Conservation (phyloP, 2,888 invertebrate species). For the Leuctra nigra region DNA sequence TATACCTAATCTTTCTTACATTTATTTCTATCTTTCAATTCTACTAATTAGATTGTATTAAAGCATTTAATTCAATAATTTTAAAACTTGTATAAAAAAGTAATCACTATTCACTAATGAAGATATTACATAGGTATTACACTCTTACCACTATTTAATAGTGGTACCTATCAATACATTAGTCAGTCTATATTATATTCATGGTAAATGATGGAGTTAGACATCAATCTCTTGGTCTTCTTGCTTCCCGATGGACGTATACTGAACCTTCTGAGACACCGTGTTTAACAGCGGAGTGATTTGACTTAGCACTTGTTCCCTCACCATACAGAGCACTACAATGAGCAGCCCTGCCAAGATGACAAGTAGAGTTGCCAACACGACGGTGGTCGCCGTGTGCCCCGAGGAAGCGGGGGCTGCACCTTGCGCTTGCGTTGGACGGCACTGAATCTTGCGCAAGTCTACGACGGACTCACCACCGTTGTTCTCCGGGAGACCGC, state of each 20-base stretch:
- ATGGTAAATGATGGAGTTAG: not conserved
- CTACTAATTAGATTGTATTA: too few relatives aligned
- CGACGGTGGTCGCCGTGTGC: constrained; percentile 28
- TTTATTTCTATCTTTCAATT: too few relatives aligned
- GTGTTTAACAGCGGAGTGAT: constrained; percentile 56
- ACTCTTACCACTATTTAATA: too few relatives aligned
- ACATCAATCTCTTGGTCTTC: constrained; percentile 27
- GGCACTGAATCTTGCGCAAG: constrained; percentile 30
- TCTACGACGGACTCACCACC: constrained; percentile 30
- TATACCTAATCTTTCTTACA: too few relatives aligned
- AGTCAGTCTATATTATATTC: too few relatives aligned
- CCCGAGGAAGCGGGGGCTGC: not conserved
- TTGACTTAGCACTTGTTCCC: constrained; percentile 50
- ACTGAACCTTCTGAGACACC: constrained; percentile 62
- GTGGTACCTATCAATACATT: not conserved
- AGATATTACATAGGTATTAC: too few relatives aligned
- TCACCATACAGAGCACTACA: constrained; percentile 53
- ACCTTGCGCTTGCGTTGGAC: constrained; percentile 17
- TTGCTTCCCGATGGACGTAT: constrained; percentile 57
- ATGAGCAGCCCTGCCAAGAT: constrained; percentile 49
- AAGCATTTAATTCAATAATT: too few relatives aligned
- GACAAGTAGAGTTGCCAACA: constrained; percentile 44
- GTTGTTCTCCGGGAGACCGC: constrained; percentile 35
- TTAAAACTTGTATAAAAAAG: too few relatives aligned
- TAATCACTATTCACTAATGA: too few relatives aligned